Evolutionary conservation across 2,888 invertebrate species (phyloP), one percentile per base, ranked within the genome.

Genomic region (Stenchaetothrips biformis): DNA sequence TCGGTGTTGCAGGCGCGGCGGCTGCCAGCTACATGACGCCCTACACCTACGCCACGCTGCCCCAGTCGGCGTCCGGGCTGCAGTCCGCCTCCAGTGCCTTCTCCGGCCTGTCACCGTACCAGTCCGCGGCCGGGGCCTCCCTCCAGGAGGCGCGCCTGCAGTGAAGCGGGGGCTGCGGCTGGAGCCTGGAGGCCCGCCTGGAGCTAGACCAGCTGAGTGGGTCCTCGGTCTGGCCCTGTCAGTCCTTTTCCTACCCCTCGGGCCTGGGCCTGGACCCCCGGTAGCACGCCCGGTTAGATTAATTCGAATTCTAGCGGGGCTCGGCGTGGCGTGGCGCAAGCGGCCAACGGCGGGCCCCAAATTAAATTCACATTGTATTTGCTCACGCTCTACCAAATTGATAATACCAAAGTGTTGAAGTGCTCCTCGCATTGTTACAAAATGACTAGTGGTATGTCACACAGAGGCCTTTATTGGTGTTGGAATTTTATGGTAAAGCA

Each of bases 101-200:
- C 83, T 92, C 92, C 0, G 92, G 89, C 59, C 87, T 91, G 80
- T 84, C 85, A 13, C 90, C 90, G 1, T 91, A 91, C 84, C 90
- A 90, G 83, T 88, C 90, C n/a, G 88, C 89, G 48, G 88, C 89
- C 78, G 89, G 91, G 49, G 91, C 90, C 79, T 90, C 91, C 81
- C 90, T 94, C 81, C 93, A 94, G 87, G 94, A 93, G 87, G 93
- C 94, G 78, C 89, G 94, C 85, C 91, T 94, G 88, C 93, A 93
- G 87, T 93, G 92, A 37, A 37, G 37, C 37, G 37, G 37, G 37
- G 37, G 37, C 2, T 37, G 37, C 13, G 53, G 53, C 53, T 13
- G 53, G 53, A 16, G 87, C 37, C 37, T 37, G 37, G 37, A 37
- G 37, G 37, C 37, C 37, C 37, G 37, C 2, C 37, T 4, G 37